These are phyloP conservation scores for Stegostoma tigrinum DNA, from an alignment of 2,113 vertebrate species.

Conservation along the genomic window DNA sequence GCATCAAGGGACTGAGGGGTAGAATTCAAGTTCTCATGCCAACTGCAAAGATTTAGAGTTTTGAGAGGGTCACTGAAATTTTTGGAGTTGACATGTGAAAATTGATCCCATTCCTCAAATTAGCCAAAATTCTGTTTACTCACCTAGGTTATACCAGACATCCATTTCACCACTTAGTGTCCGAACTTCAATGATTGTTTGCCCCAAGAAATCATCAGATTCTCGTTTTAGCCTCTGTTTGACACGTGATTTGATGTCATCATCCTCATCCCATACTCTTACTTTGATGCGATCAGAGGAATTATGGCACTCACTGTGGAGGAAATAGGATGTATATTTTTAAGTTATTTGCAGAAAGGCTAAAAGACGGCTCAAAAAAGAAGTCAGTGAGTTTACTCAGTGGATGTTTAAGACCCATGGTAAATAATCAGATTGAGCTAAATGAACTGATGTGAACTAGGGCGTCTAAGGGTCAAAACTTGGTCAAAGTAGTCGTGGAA, in stretches of 20 bases:
- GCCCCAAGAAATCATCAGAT: constrained; percentile 92
- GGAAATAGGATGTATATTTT: neutral
- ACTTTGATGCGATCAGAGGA: constrained; percentile 97
- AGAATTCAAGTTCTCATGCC: neutral
- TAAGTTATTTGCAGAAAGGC: neutral
- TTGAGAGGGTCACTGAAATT: neutral
- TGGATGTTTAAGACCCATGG: neutral
- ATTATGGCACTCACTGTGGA: constrained; percentile 91
- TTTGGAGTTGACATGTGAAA: neutral
- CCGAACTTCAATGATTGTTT: constrained; percentile 96
- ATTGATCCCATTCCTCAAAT: neutral
- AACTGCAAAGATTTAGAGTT: neutral
- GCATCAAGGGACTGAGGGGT: neutral
- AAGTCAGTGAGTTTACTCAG: neutral
- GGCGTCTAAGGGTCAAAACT: neutral
- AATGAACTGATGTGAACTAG: neutral
- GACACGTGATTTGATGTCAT: constrained; percentile 94
- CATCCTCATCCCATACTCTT: constrained; percentile 96
- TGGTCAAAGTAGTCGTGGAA: neutral
- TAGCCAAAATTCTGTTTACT: constrained; percentile 46
- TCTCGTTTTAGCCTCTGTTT: constrained; percentile 95
- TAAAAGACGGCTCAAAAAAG: neutral
- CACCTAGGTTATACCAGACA: constrained; percentile 97
- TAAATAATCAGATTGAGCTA: neutral
- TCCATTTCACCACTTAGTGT: constrained; percentile 97